Percentiles rank a stretch among this genome's conserved stretches.
phyloP scores from a whole-genome alignment of 2,888 invertebrate species.

The Hedya salicella region DNA sequence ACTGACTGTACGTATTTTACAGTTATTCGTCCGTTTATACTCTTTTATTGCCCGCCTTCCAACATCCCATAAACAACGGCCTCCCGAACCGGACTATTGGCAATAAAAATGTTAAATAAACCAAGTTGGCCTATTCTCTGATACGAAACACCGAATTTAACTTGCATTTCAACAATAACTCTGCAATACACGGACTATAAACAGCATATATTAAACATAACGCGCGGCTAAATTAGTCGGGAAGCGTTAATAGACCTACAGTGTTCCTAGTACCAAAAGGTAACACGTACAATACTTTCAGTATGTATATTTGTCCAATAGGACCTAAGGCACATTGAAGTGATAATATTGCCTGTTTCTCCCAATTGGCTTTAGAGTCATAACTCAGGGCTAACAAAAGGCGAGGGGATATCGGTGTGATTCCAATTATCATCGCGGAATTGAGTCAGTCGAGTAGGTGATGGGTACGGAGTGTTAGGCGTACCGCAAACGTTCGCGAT shows the following conservation, averaged over 20 bases:
- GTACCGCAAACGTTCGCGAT: background rate
- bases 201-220: slow-evolving; percentile 9
- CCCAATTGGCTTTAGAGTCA: slow-evolving; percentile 71
- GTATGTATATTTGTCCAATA: background rate
- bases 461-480: slow-evolving; percentile 24
- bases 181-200: background rate
- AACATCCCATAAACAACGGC: slow-evolving; percentile 18
- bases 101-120: slow-evolving; percentile 17
- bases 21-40: background rate
- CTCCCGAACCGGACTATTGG: slow-evolving; percentile 7
- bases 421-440: slow-evolving; percentile 76
- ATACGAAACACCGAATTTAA: background rate
- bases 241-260: slow-evolving; percentile 29
- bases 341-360: slow-evolving; percentile 53
- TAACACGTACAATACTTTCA: background rate
- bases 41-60: slow-evolving; percentile 12
- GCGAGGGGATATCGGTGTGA: slow-evolving; percentile 67
- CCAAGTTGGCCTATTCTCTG: slow-evolving; percentile 7
- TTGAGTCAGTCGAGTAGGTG: slow-evolving; percentile 52
- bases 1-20: background rate
- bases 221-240: slow-evolving; percentile 31
- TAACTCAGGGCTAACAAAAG: slow-evolving; percentile 75
- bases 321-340: slow-evolving; percentile 13
- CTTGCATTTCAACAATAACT: slow-evolving; percentile 9
- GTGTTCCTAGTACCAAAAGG: background rate